Base-by-base conservation (phyloP, 2,113 vertebrate genomes). In the Edolisoma coerulescens region DNA sequence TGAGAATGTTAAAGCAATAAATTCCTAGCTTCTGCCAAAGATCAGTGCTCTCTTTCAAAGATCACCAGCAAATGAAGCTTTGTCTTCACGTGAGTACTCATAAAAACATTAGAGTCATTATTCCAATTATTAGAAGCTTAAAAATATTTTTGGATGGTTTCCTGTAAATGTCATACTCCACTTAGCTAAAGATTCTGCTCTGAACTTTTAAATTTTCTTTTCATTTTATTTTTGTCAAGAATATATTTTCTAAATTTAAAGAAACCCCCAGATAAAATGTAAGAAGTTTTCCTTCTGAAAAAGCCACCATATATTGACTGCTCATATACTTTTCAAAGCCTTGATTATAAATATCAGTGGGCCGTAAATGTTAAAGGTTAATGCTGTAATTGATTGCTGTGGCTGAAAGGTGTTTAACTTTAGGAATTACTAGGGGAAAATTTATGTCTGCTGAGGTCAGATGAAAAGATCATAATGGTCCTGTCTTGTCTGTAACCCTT, bases 71-170 rank as follows among this genome's bases (percentile, higher is more conserved):
- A 97, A 86, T 74, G 10, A 83, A 92, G 81, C 53, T 94, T 70
- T 96, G 76, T 81, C 52, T 95, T 71, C 50, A 81, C 24, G 7
- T 3, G 10, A 96, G 73, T 59, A 60, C 67, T 90, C 35, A n/a
- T 33, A 84, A n/a, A 57, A 23, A 27, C 10, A n/a, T 37, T 74
- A 45, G 41, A 73, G 47, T n/a, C 8, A 16, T 79, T 89, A 91
- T 86, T 95, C 9, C 73, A 95, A 81, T 57, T 93, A 96, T 81
- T 95, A 86, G 80, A 69, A 93, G 18, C 39, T 85, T 70, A 21
- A 88, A 53, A 92, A 60, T 41, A 41, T 28, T 84, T 50, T 91
- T 75, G 37, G 9, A 67, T 70, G 9, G 2, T 78, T 92, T 89
- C 49, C 9, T 47, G 13, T 73, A 56, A 42, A 63, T 45, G 19